Base-by-base conservation (phyloP, 2,113 vertebrate species). In the Hirundichthys speculiger region DNA sequence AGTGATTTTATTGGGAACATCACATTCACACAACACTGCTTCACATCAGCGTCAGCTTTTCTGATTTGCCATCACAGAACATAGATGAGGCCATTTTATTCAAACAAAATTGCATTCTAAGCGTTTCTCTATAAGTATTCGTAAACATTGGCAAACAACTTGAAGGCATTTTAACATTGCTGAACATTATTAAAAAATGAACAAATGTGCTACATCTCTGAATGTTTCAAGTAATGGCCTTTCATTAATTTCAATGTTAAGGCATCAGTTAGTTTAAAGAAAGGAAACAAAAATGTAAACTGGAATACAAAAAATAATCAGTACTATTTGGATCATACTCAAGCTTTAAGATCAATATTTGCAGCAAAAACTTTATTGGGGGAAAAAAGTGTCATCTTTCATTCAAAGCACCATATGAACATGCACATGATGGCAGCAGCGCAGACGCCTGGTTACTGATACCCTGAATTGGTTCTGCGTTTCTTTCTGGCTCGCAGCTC, bases 401-500 rank as follows among this genome's bases (percentile, higher is more conserved):
- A 50, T 56, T 59, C 15, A 50, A 15, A 62, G 50, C 64, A 49
- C 34, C 50, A 18, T 2, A 63, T 64, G 63, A 71, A 65, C 14
- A 27, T 12, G 51, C 49, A 19, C 46, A 13, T 13, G 57, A 66
- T 13, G 54, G 41, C 11, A n/a, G 63, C 69, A 63, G 45, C 13
- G 0, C 4, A 13, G 27, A 53, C 6, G 50, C 54, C 62, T 63
- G 18, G n/a, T 77, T 67, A 90, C 60, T 80, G 73, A 64, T 86
- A 67, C 46, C 69, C 83, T 7, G 51, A 47, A 5, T 64, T 78
- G n/a, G 75, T 73, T 60, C 94, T 83, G 57, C 90, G 88, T 47
- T 93, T 93, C 86, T 98, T 98, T 80, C 88, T 93, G 1, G 93
- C 94, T 76, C 91, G 94, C 64, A 98, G 93, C 25, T 96, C 95